phyloP scores from a whole-genome alignment of 2,888 invertebrate species.

The Nomada fabriciana region DNA sequence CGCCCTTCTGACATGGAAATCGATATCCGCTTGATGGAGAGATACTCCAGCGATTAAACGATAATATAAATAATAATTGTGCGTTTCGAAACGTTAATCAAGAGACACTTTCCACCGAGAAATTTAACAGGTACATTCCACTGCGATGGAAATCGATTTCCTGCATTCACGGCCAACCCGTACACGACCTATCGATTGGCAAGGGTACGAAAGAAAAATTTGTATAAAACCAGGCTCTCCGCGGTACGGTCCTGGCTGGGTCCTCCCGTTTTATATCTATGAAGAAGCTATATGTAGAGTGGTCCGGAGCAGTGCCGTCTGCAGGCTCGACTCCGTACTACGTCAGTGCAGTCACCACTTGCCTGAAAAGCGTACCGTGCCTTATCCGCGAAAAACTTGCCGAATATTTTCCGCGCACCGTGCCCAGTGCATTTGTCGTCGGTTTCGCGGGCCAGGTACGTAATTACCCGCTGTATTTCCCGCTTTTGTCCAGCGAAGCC shows the following conservation, averaged over 20 bases:
- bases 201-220: not conserved
- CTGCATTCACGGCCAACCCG: not conserved
- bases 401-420: not conserved
- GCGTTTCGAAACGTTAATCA: no score
- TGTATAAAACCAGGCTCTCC: conserved; percentile 15
- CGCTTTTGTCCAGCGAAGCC: no score
- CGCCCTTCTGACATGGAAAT: not conserved
- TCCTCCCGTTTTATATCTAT: conserved; percentile 53
- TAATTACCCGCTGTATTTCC: conserved; percentile 19
- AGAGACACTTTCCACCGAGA: no score
- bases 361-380: conserved; percentile 76
- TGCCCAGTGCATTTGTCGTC: not conserved
- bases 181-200: not conserved
- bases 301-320: conserved; percentile 75
- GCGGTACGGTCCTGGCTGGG: conserved; percentile 54
- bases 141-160: not conserved
- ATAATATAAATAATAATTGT: not conserved
- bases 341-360: conserved; percentile 75
- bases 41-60: not conserved
- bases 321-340: conserved; percentile 76
- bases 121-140: no score
- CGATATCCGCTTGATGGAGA: not conserved
- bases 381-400: conserved; percentile 68
- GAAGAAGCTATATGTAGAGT: conserved; percentile 35
- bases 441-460: not conserved